Conservation (phyloP, 2,888 invertebrate species). For the Scelioninae gen. 1 region DNA sequence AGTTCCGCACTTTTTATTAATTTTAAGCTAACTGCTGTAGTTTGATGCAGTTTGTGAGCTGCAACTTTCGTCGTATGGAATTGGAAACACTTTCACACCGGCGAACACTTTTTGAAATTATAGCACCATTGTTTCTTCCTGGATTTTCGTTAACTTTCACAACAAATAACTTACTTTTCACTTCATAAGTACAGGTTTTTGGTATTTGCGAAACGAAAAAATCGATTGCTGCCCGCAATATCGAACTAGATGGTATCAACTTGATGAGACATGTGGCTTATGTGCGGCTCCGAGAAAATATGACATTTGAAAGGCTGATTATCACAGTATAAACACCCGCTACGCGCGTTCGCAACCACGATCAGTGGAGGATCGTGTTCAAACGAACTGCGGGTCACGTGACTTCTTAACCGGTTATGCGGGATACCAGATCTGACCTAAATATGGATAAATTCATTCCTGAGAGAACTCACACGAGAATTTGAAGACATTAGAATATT, state of each 20-base stretch:
- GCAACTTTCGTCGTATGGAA: slow-evolving; percentile 28
- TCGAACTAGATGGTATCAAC: slow-evolving; percentile 19
- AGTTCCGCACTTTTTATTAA: slow-evolving; percentile 47
- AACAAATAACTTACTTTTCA: slow-evolving; percentile 50
- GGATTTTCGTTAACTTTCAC: slow-evolving; percentile 41
- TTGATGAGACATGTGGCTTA: slow-evolving; percentile 44
- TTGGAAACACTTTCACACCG: slow-evolving; percentile 45
- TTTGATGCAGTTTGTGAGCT: slow-evolving; percentile 36
- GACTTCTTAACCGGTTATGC: slow-evolving; percentile 67
- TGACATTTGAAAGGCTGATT: slow-evolving; percentile 69
- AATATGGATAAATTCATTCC: slow-evolving; percentile 47
- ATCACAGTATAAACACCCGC: slow-evolving; percentile 69
- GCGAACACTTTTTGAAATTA: slow-evolving; percentile 44
- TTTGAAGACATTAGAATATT: neutral
- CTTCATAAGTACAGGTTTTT: slow-evolving; percentile 33
- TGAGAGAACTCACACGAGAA: slow-evolving; percentile 8
- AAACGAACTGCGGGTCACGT: slow-evolving; percentile 62
- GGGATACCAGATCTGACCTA: slow-evolving; percentile 60
- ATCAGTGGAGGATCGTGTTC: slow-evolving; percentile 64
- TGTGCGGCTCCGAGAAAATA: slow-evolving; percentile 55
- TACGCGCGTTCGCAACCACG: slow-evolving; percentile 60
- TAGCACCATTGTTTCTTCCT: slow-evolving; percentile 22
- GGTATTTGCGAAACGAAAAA: slow-evolving; percentile 2
- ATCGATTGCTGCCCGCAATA: slow-evolving; percentile 12
- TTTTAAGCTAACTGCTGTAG: slow-evolving; percentile 37